Conservation (phyloP, 2,113 vertebrate species). For the Seriola dumerili region DNA sequence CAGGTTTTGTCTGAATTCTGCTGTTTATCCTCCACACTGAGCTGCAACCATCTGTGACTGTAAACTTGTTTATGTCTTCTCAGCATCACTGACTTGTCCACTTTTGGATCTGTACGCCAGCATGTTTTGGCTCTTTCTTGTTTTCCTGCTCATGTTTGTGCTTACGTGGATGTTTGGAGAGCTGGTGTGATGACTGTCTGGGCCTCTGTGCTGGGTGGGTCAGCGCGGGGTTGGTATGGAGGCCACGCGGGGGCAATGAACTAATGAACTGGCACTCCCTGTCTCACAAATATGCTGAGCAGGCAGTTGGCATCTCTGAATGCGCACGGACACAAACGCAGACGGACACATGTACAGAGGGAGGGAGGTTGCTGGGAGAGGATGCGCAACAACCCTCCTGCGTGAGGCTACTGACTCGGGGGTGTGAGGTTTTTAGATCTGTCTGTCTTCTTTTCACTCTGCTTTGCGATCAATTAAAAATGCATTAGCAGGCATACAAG, state of each 20-base stretch:
- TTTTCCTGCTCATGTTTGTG: neutral
- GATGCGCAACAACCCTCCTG: constrained; percentile 25
- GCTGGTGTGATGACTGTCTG: constrained; percentile 1
- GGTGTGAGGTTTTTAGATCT: constrained; percentile 42
- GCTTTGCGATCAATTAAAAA: constrained; percentile 54
- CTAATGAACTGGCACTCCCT: constrained; percentile 13
- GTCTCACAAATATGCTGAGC: constrained; percentile 67
- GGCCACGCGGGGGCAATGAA: constrained; percentile 19
- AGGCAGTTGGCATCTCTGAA: constrained; percentile 43
- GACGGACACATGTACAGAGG: constrained; percentile 5
- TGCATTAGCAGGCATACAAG: constrained; percentile 47
- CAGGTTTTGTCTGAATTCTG: constrained; percentile 37
- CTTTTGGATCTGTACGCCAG: constrained; percentile 5
- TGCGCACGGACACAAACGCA: constrained; percentile 12
- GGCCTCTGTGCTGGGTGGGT: constrained; percentile 8
- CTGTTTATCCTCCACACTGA: constrained; percentile 29
- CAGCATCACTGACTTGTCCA: neutral
- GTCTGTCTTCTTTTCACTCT: constrained; percentile 42
- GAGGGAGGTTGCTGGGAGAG: constrained; percentile 53
- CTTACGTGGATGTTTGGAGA: constrained; percentile 27
- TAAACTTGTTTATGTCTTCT: constrained; percentile 31
- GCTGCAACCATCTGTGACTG: constrained; percentile 53
- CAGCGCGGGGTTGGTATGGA: neutral
- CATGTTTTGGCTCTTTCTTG: constrained; percentile 11
- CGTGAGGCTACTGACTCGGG: constrained; percentile 36